A percentile compares a stretch with the other conserved stretches of the same genome.
phyloP scores from a whole-genome alignment of 2,797 vertebrate genomes.

The Tragopan temminckii region DNA sequence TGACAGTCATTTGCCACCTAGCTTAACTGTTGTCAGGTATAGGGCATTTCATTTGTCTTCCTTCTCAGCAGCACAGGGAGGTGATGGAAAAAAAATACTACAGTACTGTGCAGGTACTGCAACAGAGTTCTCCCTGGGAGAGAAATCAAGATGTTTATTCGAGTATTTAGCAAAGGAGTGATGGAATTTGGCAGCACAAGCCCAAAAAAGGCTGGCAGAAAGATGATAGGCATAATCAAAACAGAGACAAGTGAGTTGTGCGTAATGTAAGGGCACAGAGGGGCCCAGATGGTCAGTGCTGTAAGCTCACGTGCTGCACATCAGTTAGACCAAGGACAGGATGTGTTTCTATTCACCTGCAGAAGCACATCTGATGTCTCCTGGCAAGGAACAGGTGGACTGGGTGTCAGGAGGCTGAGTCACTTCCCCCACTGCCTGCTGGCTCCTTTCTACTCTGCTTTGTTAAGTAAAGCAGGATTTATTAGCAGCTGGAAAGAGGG shows the following conservation, averaged over 20 bases:
- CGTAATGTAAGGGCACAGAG: background rate
- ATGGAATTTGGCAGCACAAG: background rate
- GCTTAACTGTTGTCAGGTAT: background rate
- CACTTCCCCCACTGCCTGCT: background rate
- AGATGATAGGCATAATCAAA: background rate
- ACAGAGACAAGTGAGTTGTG: accelerated
- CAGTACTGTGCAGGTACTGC: accelerated
- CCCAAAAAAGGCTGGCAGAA: background rate
- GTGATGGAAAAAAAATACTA: accelerated
- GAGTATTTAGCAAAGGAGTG: background rate
- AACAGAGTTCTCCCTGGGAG: background rate
- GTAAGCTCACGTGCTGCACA: accelerated
- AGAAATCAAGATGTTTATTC: background rate
- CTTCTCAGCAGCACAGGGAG: background rate
- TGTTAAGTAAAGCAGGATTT: conserved; percentile 7
- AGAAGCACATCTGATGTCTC: background rate
- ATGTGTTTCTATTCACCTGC: accelerated
- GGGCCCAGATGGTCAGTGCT: accelerated
- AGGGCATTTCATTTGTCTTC: background rate
- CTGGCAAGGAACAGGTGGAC: background rate
- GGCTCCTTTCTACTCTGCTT: background rate
- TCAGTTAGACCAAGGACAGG: background rate
- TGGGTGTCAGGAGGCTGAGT: background rate
- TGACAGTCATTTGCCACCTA: conserved; percentile 21
- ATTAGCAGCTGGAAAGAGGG: conserved; percentile 1